A percentile compares a stretch with the other conserved stretches of the same genome.
Evolutionary conservation across 2,888 invertebrate genomes (phyloP).

Genomic region (Lottia gigantea): DNA sequence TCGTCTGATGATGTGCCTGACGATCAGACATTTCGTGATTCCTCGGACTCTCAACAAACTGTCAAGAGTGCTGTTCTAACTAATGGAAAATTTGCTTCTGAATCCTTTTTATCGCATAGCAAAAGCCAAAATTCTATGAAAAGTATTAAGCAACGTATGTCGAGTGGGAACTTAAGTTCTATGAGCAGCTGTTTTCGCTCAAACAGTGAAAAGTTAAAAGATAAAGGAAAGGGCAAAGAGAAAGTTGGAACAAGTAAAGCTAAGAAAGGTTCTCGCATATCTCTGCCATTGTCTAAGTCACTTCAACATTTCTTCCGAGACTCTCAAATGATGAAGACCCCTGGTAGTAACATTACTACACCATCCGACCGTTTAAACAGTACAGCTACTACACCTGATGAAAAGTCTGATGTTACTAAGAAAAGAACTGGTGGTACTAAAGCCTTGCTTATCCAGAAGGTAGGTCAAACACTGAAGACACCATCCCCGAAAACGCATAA

Average conservation of each 20-base stretch:
- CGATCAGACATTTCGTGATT: conserved; percentile 19
- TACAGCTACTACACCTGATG: conserved; percentile 29
- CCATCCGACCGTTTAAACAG: conserved; percentile 27
- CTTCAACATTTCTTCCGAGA: background rate
- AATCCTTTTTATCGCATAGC: background rate
- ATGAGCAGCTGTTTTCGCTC: background rate
- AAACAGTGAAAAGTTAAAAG: background rate
- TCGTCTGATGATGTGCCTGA: conserved; percentile 10
- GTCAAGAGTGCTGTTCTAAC: conserved; percentile 19
- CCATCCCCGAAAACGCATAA: too few relatives aligned
- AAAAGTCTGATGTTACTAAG: conserved; percentile 26
- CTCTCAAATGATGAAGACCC: conserved; percentile 23
- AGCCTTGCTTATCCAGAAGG: conserved; percentile 37
- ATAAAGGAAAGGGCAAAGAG: background rate
- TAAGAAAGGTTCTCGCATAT: conserved; percentile 10
- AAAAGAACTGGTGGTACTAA: conserved; percentile 34
- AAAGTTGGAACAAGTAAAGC: conserved; percentile 8
- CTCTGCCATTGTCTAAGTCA: conserved; percentile 14
- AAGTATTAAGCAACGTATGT: background rate
- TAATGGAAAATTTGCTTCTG: conserved; percentile 19
- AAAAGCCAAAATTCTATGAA: conserved; percentile 7
- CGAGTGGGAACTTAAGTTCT: background rate
- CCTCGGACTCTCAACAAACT: conserved; percentile 20
- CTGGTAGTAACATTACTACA: conserved; percentile 25
- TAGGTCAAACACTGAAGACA: conserved; percentile 13